Evolutionary conservation across 2,888 invertebrate species (phyloP), one percentile per base, ranked within the genome.

Genomic region (Teleiodes luculella): DNA sequence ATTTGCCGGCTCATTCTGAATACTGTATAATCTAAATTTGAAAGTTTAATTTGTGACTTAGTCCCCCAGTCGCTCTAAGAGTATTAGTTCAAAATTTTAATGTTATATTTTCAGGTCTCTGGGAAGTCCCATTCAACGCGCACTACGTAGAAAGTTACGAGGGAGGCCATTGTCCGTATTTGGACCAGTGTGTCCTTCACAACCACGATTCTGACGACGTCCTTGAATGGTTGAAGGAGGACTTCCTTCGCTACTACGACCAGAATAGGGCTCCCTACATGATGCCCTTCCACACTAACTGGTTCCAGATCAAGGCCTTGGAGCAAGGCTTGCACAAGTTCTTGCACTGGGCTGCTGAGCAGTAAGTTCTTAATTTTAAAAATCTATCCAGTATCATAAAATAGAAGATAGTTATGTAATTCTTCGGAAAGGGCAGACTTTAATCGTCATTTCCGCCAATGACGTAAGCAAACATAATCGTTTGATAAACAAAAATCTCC

Each of bases 281-380:
- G 96, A 96, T 97, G 96, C 94, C 97, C 0, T 95, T 97, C 93
- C 98, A 98, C 76, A 97, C 98, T 0, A 97, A 97, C 83, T 98
- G 98, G 98, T 98, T 98, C 91, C 96, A 95, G 77, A 96, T 94
- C 66, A 96, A 95, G 72, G 95, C 93, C 68, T 86, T 96, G 10
- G 96, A 96, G 74, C 90, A 90, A 56, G 97, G 97, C 16, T 86
- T 97, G 1, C 94, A 95, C 65, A 96, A 96, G 80, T 97, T 97
- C 84, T 84, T 97, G 56, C 94, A 94, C 64, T 97, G 96, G 95
- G 93, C 94, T 0, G 86, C 93, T 39, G 91, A 71, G 10, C 67
- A 73, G 89, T 90, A 67, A 82, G 89, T 81, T n/a, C n/a, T n/a
- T n/a, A n/a, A n/a, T n/a, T n/a, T n/a, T n/a, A n/a, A n/a, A n/a